Evolutionary conservation across 2,888 invertebrate species (phyloP).

Genomic region (Druceiella hillmani): DNA sequence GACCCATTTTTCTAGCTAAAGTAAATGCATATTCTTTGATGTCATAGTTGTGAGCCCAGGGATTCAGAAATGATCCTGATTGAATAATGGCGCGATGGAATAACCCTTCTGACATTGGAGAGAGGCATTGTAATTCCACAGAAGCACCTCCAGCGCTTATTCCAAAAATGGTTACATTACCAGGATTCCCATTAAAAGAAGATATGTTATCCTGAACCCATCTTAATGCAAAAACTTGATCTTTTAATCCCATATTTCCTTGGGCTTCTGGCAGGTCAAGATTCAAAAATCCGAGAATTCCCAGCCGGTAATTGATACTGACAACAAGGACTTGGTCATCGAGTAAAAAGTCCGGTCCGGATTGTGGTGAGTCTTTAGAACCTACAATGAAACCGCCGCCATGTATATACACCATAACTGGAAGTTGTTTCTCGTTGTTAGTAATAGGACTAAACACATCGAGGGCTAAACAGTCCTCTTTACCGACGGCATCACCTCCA

Average conservation of each 20-base stretch:
- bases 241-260: conserved; percentile 48
- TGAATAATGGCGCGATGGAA: conserved; percentile 51
- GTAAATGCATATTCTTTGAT: conserved; percentile 32
- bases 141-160: conserved; percentile 49
- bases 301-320: conserved; percentile 43
- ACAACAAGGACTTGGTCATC: conserved; percentile 42
- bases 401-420: conserved; percentile 46
- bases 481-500: too few species aligned
- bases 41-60: conserved; percentile 44
- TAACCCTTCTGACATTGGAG: conserved; percentile 42
- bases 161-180: conserved; percentile 49
- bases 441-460: too few species aligned
- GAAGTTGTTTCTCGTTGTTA: conserved; percentile 27
- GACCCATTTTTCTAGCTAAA: conserved; percentile 32
- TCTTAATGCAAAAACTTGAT: conserved; percentile 48
- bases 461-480: too few species aligned
- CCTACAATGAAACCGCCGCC: conserved; percentile 47
- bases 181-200: conserved; percentile 44
- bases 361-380: conserved; percentile 36
- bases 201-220: conserved; percentile 48
- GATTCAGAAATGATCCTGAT: conserved; percentile 46
- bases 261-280: conserved; percentile 40
- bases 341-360: conserved; percentile 41
- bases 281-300: conserved; percentile 41
- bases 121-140: conserved; percentile 41